Base-by-base conservation (phyloP, 1,140 invertebrate species). In the Hylyphantes graminicola region DNA sequence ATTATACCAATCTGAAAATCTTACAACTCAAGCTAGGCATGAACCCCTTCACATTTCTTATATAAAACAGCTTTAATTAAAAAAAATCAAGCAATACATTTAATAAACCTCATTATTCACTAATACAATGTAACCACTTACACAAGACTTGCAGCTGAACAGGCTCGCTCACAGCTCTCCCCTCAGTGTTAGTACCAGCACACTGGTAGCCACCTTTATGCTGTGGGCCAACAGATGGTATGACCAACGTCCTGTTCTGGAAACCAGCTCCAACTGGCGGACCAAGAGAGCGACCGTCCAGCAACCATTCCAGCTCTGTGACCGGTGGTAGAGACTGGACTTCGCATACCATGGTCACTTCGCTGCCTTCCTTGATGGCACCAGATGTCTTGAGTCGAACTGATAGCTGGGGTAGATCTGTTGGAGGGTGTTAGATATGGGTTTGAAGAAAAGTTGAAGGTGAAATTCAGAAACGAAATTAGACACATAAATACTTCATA, bases 171-270 rank as follows among this genome's bases (percentile, higher is more conserved):
- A 95, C 94, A 9, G 95, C 95, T 87, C 96, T 94, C 1, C 96
- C 96, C 89, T 97, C 95, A 0, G 93, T 93, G 89, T 97, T 97
- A 89, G 93, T 94, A 0, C 95, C 96, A 2, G 96, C 94, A 89
- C 96, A 97, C 1, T 95, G 95, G 90, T 97, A 97, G 8, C 85
- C 63, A 4, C 89, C 89, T 17, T 86, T 85, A 74, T 89, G 87
- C 11, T 87, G 81, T 11, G 87, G 77, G 15, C 82, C 83, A 9
- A 89, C 88, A 35, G 87, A 86, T 80, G 88, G 87, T 48, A 90
- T 87, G 8, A 89, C 86, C 9, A 90, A 77, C 19, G 88, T 95
- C 87, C 94, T 93, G 88, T 95, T 94, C 88, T 50, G 68, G 48
- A 83, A 81, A 53, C 50, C 64, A 8, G 57, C 57, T 15, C 59